A percentile compares a stretch with the other conserved stretches of the same genome.
Evolutionary conservation across 2,888 invertebrate species (phyloP).

Genomic region (Dione juno): DNA sequence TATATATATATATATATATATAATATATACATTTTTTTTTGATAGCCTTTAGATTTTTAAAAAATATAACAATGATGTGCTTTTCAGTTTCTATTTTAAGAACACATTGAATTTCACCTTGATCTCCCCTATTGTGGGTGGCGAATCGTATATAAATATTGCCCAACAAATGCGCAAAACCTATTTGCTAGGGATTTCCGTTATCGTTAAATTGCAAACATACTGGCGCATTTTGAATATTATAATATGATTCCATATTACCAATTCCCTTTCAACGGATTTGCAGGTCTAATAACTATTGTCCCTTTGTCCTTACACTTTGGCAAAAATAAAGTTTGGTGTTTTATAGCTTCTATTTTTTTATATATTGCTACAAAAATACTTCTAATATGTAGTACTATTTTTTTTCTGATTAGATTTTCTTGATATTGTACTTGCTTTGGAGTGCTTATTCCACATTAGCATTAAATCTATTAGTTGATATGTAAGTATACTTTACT

Average conservation of each 20-base stretch:
- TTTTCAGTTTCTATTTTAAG: not conserved
- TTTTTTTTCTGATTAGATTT: too few relatives aligned
- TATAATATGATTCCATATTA: slow-evolving; percentile 25
- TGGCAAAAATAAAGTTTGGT: not conserved
- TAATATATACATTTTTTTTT: too few relatives aligned
- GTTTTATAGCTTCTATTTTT: not conserved
- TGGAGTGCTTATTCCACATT: too few relatives aligned
- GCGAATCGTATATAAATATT: slow-evolving; percentile 10
- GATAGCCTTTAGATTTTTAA: too few relatives aligned
- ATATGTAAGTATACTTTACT: too few relatives aligned
- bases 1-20: too few relatives aligned
- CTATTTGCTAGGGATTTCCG: slow-evolving; percentile 38
- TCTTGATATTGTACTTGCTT: too few relatives aligned
- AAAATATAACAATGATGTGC: too few relatives aligned
- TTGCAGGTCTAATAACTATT: slow-evolving; percentile 61
- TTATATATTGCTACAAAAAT: too few relatives aligned
- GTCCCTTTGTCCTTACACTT: slow-evolving; percentile 53
- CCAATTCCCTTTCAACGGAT: slow-evolving; percentile 55
- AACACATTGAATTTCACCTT: not conserved
- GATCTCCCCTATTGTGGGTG: not conserved
- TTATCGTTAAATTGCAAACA: slow-evolving; percentile 33
- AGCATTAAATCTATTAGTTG: too few relatives aligned
- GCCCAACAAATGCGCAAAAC: slow-evolving; percentile 17
- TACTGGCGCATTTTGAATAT: slow-evolving; percentile 31
- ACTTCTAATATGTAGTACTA: too few relatives aligned